Percentiles rank a stretch among this genome's conserved stretches.
phyloP scores from a whole-genome alignment of 2,113 vertebrate species.

The Ariopsis seemanni region DNA sequence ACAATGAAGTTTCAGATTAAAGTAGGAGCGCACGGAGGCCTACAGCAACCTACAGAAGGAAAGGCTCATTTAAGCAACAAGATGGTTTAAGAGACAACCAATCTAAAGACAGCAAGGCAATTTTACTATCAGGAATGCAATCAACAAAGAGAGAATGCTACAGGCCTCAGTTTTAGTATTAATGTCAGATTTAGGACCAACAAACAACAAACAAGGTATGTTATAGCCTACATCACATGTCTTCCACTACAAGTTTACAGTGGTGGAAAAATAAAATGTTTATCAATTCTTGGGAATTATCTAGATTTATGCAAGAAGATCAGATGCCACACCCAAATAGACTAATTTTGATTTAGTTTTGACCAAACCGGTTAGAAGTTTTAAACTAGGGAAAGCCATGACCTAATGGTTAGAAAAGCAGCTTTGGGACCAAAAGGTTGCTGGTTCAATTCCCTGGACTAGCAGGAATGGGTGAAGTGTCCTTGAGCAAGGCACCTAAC shows the following conservation, averaged over 20 bases:
- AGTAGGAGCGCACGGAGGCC: slow-evolving; percentile 54
- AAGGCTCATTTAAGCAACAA: slow-evolving; percentile 31
- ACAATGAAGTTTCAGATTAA: slow-evolving; percentile 79
- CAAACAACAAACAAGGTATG: not conserved
- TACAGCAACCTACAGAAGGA: slow-evolving; percentile 56
- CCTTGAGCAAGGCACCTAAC: too few relatives aligned
- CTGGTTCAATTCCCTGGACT: too few relatives aligned
- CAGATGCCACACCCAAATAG: not conserved
- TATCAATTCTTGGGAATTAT: not conserved
- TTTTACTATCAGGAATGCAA: not conserved
- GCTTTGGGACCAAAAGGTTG: too few relatives aligned
- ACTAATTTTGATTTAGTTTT: not conserved
- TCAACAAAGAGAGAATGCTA: not conserved
- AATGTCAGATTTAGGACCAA: not conserved
- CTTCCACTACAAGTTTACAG: not conserved
- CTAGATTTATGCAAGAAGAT: not conserved
- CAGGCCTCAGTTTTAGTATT: not conserved
- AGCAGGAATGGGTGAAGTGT: too few relatives aligned
- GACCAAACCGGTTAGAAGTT: not conserved
- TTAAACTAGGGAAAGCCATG: too few relatives aligned
- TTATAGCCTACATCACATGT: not conserved
- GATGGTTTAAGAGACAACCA: slow-evolving; percentile 52
- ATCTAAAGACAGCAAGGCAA: not conserved
- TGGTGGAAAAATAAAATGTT: not conserved
- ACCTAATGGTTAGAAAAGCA: too few relatives aligned